Base-by-base conservation (phyloP, 2,888 invertebrate genomes). In the Cyclophora albipunctata region DNA sequence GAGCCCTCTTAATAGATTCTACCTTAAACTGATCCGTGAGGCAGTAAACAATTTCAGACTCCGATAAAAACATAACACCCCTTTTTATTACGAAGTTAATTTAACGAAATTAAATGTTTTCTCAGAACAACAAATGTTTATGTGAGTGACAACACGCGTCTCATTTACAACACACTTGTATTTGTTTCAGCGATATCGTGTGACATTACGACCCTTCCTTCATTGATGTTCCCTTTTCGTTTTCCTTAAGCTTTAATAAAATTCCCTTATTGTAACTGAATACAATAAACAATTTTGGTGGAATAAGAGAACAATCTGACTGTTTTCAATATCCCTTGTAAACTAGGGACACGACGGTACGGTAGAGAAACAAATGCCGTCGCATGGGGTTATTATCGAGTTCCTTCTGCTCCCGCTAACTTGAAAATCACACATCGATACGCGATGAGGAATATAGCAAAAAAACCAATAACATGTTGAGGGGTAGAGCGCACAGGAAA, bases 361-460 rank as follows among this genome's bases (percentile, higher is more conserved):
- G 58, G 60, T 64, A 61, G 61, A 57, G 59, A 58, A 62, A 43
- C 50, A 35, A 45, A 45, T 34, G 45, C 20, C 20, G 20, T 20
- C 20, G 20, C 20, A 20, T 42, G 5, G 42, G 20, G 34, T 7
- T 34, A 45, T 50, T 45, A 48, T 46, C 42, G 48, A 52, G 49
- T 45, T 51, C 46, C 53, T 45, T 50, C 53, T 73, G 71, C 73
- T 71, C 20, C 68, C 65, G 64, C 69, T 64, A 66, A 66, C 60
- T 57, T 60, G 66, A 71, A 67, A 59, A 54, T 59, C 54, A 53
- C 64, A 64, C 75, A 64, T 69, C 70, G 71, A 69, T 67, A 71
- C 68, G 75, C 73, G 73, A 73, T 74, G 75, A 75, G 73, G 76
- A 76, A 82, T 80, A 83, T 82, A 78, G 76, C 73, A 73, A 70